A percentile compares a stretch with the other conserved stretches of the same genome.
These are phyloP conservation scores for Cancer borealis DNA, from an alignment of 2,888 invertebrate genomes.

Conservation along the genomic window DNA sequence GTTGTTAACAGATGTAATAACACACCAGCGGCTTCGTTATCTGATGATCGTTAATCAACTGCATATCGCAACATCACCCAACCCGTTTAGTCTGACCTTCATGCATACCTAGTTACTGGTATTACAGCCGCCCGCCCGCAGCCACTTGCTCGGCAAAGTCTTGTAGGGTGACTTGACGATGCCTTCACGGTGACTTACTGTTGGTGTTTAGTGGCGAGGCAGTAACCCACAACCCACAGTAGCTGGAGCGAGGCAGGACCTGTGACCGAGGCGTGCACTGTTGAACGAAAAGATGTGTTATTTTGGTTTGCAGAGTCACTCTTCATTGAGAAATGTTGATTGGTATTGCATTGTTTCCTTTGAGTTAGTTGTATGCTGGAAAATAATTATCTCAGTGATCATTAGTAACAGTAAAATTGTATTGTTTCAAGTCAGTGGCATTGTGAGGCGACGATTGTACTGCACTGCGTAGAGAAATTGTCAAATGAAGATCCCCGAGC, in stretches of 20 bases:
- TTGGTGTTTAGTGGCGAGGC: background rate
- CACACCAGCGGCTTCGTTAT: constrained; percentile 57
- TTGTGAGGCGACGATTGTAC: constrained; percentile 34
- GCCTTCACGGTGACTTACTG: constrained; percentile 37
- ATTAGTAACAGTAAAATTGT: background rate
- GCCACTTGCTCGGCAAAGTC: background rate
- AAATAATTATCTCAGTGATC: background rate
- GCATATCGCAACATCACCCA: constrained; percentile 65
- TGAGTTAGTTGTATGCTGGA: background rate
- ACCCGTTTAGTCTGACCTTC: constrained; percentile 63
- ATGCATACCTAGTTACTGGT: constrained; percentile 70
- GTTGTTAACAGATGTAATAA: constrained; percentile 70
- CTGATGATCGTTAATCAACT: constrained; percentile 63
- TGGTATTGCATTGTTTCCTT: background rate
- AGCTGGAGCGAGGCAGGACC: background rate
- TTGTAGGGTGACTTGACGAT: constrained; percentile 9
- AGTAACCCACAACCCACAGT: background rate
- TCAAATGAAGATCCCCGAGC: background rate
- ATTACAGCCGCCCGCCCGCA: constrained; percentile 46
- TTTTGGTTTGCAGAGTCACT: background rate
- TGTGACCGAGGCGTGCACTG: background rate
- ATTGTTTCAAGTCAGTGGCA: background rate
- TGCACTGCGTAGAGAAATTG: background rate
- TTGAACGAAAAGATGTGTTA: background rate
- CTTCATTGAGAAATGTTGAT: background rate